Percentiles rank a stretch among this genome's conserved stretches.
phyloP scores from a whole-genome alignment of 2,797 vertebrate genomes.

The Acipenser ruthenus region DNA sequence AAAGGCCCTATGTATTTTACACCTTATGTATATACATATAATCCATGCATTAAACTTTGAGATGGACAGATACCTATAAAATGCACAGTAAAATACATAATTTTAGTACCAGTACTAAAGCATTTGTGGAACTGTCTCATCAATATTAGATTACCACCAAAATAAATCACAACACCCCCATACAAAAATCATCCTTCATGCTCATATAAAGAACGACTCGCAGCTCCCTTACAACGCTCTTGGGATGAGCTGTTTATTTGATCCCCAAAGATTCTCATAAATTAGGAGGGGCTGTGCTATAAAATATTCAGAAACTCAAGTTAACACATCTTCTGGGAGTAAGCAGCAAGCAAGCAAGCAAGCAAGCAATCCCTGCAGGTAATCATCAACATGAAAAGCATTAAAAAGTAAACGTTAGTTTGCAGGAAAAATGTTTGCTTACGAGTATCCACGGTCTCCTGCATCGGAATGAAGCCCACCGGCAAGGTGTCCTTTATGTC shows the following conservation, averaged over 20 bases:
- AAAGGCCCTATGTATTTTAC: too few relatives aligned
- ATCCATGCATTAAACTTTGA: too few relatives aligned
- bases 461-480: constrained; percentile 82
- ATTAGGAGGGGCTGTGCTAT: constrained; percentile 70
- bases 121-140: constrained; percentile 73
- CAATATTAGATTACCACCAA: constrained; percentile 77
- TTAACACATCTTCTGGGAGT: constrained; percentile 50
- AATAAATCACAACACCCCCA: constrained; percentile 67
- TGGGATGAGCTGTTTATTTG: constrained; percentile 70
- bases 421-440: constrained; percentile 49
- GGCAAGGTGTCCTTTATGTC: constrained; percentile 84
- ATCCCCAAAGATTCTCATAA: constrained; percentile 66
- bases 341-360: constrained; percentile 22
- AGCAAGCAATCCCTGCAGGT: neutral
- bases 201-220: constrained; percentile 77
- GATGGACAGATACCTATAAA: too few relatives aligned
- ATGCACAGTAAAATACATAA: too few relatives aligned
- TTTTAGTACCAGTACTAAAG: constrained; percentile 50
- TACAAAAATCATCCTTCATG: constrained; percentile 67
- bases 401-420: too few relatives aligned
- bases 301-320: constrained; percentile 65
- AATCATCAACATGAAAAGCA: constrained; percentile 19
- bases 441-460: constrained; percentile 87
- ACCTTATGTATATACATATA: too few relatives aligned
- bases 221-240: constrained; percentile 60